These are phyloP conservation scores for Pluvianellus socialis DNA, from an alignment of 2,113 vertebrate genomes.

Conservation along the genomic window DNA sequence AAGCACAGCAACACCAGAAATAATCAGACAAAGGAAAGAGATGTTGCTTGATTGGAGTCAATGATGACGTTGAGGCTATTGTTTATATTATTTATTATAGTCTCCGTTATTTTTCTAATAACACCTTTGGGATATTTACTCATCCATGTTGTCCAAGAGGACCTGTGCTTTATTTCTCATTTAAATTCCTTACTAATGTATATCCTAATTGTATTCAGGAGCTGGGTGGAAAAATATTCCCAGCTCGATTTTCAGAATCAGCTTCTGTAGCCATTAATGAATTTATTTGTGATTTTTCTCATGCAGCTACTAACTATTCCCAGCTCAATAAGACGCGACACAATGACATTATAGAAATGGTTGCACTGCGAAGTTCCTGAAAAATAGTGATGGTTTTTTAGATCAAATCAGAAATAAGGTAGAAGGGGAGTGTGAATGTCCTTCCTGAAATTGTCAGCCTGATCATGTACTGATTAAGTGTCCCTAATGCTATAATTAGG, in stretches of 20 bases:
- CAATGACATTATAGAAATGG: fast-evolving
- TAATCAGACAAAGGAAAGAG: neutral
- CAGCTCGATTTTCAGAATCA: neutral
- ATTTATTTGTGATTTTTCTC: neutral
- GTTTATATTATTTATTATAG: neutral
- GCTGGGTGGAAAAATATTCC: neutral
- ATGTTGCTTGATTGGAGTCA: neutral
- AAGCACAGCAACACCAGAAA: neutral
- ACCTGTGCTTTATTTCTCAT: neutral
- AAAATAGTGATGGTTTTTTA: neutral
- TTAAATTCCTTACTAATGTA: neutral
- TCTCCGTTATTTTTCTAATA: neutral
- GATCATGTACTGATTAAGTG: neutral
- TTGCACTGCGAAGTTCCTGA: neutral
- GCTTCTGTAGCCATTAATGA: neutral
- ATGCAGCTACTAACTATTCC: neutral
- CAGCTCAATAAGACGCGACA: neutral
- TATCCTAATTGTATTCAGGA: neutral
- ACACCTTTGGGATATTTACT: neutral
- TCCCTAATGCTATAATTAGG: neutral
- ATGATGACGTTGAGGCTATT: neutral
- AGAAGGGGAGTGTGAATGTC: neutral
- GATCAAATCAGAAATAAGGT: neutral
- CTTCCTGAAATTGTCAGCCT: neutral
- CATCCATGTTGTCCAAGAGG: neutral